Percentiles rank a stretch among this genome's conserved stretches.
Conservation (phyloP, 2,797 vertebrate genomes). For the Balearica regulorum region DNA sequence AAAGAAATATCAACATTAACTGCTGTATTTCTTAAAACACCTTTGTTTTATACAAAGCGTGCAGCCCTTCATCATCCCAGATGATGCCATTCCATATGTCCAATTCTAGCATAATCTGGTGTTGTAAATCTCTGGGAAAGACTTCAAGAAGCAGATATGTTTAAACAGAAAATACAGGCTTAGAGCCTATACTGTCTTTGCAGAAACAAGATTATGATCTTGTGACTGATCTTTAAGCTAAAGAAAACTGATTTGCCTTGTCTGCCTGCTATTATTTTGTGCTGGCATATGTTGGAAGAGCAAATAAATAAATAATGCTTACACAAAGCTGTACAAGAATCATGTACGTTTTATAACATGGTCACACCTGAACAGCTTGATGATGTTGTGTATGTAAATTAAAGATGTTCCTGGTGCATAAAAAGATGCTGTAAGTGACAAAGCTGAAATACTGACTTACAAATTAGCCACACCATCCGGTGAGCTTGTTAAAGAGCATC, state of each 20-base stretch:
- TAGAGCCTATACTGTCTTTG: not conserved
- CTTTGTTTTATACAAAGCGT: not conserved
- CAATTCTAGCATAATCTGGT: not conserved
- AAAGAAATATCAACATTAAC: not conserved
- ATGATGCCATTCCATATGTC: not conserved
- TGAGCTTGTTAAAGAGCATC: not conserved
- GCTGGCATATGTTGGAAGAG: not conserved
- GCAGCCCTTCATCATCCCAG: not conserved
- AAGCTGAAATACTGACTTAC: slow-evolving; percentile 18
- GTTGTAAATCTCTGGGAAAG: not conserved
- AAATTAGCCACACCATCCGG: not conserved
- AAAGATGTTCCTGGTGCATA: slow-evolving; percentile 28
- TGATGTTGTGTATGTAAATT: not conserved
- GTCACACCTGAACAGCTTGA: slow-evolving; percentile 36
- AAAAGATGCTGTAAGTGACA: slow-evolving; percentile 14
- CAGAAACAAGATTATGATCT: not conserved
- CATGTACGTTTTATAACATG: not conserved
- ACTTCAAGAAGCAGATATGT: not conserved
- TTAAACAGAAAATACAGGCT: not conserved
- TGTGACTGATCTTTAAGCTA: not conserved
- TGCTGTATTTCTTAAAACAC: not conserved
- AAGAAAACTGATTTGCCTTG: not conserved
- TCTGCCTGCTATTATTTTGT: slow-evolving; percentile 25
- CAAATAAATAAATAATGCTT: slow-evolving; percentile 37
- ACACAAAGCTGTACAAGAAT: slow-evolving; percentile 5